A percentile compares a stretch with the other conserved stretches of the same genome.
These are phyloP conservation scores for Urocitellus parryii DNA, from an alignment of 2,113 vertebrate species.

Conservation along the genomic window DNA sequence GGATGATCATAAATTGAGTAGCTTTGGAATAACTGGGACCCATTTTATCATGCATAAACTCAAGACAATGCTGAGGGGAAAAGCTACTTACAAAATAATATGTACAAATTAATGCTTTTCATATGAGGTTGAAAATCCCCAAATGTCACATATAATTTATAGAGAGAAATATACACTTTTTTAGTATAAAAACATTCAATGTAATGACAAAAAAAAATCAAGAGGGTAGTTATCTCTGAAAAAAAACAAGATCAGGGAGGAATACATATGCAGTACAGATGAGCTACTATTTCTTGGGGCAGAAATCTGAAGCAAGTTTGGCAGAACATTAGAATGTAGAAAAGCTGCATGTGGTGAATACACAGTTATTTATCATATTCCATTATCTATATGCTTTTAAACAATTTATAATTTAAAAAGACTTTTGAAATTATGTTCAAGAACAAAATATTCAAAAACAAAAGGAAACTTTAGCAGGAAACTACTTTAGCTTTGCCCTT, in stretches of 20 bases:
- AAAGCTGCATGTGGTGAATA: background rate
- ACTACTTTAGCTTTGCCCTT: slow-evolving; percentile 1
- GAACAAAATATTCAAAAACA: slow-evolving; percentile 9
- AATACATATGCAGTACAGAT: background rate
- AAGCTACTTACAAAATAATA: background rate
- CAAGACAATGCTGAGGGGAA: background rate
- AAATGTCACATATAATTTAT: slow-evolving; percentile 11
- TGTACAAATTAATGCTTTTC: background rate
- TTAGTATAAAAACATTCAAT: background rate
- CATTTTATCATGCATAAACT: background rate
- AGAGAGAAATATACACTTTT: background rate
- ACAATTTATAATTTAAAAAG: slow-evolving; percentile 43
- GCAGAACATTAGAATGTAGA: background rate
- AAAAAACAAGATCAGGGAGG: background rate
- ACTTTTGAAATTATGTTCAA: background rate
- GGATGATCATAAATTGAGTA: background rate
- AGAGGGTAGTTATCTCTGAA: background rate
- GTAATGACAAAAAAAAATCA: background rate
- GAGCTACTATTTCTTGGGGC: background rate
- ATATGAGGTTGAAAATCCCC: background rate
- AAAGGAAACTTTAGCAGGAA: slow-evolving; percentile 34
- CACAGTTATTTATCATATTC: background rate
- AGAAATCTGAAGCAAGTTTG: slow-evolving; percentile 27
- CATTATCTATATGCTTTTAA: background rate
- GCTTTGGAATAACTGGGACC: slow-evolving; percentile 16